Percentiles rank a stretch among this genome's conserved stretches.
phyloP scores from a whole-genome alignment of 1,140 invertebrate species.

The Drosophila simulans region DNA sequence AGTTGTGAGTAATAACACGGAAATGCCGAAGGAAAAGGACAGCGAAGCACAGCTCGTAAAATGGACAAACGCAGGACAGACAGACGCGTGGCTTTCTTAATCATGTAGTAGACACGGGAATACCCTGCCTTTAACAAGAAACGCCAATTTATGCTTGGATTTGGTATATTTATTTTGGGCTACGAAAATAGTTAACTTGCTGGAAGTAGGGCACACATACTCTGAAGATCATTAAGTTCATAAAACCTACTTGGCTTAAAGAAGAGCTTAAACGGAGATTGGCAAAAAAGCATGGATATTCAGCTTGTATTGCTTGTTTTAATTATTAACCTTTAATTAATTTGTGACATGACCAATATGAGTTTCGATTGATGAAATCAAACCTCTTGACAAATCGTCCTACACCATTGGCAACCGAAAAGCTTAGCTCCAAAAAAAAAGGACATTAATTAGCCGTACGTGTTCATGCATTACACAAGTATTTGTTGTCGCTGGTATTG shows the following conservation, averaged over 20 bases:
- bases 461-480: slow-evolving; percentile 75
- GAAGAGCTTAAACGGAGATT: no score
- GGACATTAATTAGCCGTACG: slow-evolving; percentile 74
- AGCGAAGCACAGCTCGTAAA: slow-evolving; percentile 59
- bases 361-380: background rate
- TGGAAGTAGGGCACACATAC: no score
- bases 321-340: background rate
- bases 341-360: background rate
- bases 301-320: no score
- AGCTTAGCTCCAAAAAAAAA: slow-evolving; percentile 58
- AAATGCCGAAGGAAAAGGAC: slow-evolving; percentile 58
- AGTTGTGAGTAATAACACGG: slow-evolving; percentile 81
- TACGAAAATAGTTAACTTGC: no score
- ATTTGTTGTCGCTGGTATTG: slow-evolving; percentile 54
- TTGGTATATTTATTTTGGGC: no score
- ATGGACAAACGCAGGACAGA: slow-evolving; percentile 22
- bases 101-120: slow-evolving; percentile 2
- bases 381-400: slow-evolving; percentile 2
- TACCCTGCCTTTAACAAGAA: slow-evolving; percentile 9
- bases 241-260: no score
- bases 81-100: background rate
- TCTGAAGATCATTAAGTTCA: no score
- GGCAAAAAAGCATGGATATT: no score
- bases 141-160: no score
- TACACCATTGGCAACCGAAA: slow-evolving; percentile 53